phyloP scores from a whole-genome alignment of 1,140 invertebrate genomes.

The Ips nitidus region DNA sequence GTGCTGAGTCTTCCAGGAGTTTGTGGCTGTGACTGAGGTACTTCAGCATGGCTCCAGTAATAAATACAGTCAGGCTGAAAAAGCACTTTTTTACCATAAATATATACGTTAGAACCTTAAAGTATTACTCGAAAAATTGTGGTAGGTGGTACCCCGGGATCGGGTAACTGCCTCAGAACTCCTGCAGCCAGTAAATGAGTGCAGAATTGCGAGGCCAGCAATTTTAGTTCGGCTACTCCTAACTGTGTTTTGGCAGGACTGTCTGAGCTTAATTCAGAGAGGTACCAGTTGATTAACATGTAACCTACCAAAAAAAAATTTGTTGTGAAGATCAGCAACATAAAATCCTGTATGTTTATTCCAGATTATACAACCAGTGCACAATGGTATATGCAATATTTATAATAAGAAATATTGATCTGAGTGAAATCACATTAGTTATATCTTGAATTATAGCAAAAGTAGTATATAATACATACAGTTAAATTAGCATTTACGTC shows the following conservation, averaged over 20 bases:
- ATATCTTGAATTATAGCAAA: no score
- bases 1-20: conserved; percentile 68
- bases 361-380: background rate
- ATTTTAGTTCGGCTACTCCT: conserved; percentile 70
- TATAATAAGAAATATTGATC: no score
- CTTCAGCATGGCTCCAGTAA: conserved; percentile 81
- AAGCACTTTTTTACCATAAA: conserved; percentile 22
- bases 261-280: conserved; percentile 74
- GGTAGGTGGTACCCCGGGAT: conserved; percentile 65
- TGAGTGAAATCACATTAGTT: no score
- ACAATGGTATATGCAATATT: background rate
- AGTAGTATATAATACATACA: no score
- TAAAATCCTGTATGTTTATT: background rate
- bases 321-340: no score
- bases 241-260: conserved; percentile 64
- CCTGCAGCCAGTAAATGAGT: conserved; percentile 87
- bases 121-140: conserved; percentile 73
- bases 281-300: conserved; percentile 87
- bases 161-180: conserved; percentile 75
- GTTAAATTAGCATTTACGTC: no score
- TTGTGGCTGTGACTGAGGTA: conserved; percentile 62
- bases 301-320: conserved; percentile 64
- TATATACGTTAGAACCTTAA: background rate
- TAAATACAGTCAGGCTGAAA: conserved; percentile 85
- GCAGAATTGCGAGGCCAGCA: conserved; percentile 78